These are phyloP conservation scores for Microctenopoma steveboyesi DNA, from an alignment of 2,797 vertebrate genomes.

Conservation along the genomic window DNA sequence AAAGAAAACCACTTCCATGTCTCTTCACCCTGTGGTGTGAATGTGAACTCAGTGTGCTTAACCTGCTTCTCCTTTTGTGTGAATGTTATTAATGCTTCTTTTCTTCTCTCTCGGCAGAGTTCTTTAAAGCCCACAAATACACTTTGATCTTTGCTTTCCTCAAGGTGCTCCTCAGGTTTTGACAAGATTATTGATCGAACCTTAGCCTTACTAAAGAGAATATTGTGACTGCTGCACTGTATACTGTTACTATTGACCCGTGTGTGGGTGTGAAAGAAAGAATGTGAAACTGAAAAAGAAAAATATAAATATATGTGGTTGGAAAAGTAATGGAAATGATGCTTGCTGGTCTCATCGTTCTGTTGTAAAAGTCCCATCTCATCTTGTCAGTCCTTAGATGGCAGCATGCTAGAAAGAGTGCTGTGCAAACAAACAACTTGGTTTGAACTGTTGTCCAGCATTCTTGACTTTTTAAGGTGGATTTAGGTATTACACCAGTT, in stretches of 20 bases:
- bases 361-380: background rate
- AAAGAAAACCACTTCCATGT: constrained; percentile 11
- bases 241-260: constrained; percentile 13
- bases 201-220: constrained; percentile 24
- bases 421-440: constrained; percentile 3
- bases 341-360: background rate
- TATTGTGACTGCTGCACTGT: constrained; percentile 10
- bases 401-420: constrained; percentile 37
- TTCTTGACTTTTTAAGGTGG: no score
- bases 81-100: constrained; percentile 15
- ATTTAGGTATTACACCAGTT: no score
- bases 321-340: background rate
- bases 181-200: constrained; percentile 41
- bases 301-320: background rate
- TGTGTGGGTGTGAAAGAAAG: background rate
- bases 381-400: background rate
- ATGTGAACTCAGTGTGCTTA: background rate
- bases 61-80: constrained; percentile 26
- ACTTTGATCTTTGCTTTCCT: constrained; percentile 34
- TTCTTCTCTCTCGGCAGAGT: background rate
- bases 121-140: constrained; percentile 16
- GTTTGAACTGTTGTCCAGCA: no score
- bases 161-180: constrained; percentile 25
- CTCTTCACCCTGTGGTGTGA: constrained; percentile 1
- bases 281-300: background rate